Conservation (phyloP, 2,888 invertebrate species). For the Agapostemon virescens region DNA sequence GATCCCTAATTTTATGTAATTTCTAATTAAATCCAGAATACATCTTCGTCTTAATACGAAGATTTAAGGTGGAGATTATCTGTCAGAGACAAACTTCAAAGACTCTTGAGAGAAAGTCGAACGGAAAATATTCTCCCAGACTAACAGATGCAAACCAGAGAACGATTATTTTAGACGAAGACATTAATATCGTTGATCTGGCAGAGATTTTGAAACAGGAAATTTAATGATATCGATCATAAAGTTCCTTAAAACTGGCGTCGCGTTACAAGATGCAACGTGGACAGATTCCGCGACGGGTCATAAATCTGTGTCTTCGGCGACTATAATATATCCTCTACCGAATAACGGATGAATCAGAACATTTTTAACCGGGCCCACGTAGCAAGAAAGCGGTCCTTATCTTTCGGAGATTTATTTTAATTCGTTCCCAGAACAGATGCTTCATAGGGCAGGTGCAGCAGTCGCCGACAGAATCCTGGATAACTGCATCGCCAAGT, state of each 20-base stretch:
- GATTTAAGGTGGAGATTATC: too few species aligned
- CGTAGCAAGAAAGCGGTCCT: not conserved
- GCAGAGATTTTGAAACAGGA: not conserved
- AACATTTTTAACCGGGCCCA: slow-evolving; percentile 13
- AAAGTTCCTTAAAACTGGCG: slow-evolving; percentile 21
- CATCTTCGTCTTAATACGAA: too few species aligned
- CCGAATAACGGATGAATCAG: not conserved
- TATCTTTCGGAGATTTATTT: slow-evolving; percentile 30
- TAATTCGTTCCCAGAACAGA: slow-evolving; percentile 9
- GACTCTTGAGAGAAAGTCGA: too few species aligned
- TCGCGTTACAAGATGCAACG: slow-evolving; percentile 19
- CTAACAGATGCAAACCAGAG: too few species aligned
- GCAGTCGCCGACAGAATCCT: not conserved
- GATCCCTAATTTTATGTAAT: too few species aligned
- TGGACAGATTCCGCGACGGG: not conserved
- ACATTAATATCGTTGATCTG: not conserved
- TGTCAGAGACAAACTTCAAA: too few species aligned
- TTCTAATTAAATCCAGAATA: too few species aligned
- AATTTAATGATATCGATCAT: not conserved
- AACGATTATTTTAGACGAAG: too few species aligned
- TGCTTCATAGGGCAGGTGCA: not conserved
- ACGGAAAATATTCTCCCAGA: too few species aligned
- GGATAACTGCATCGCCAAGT: not conserved
- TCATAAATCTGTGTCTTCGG: slow-evolving; percentile 17
- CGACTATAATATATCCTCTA: slow-evolving; percentile 19